Conservation (phyloP, 2,888 invertebrate genomes). For the Panzeria rudis region DNA sequence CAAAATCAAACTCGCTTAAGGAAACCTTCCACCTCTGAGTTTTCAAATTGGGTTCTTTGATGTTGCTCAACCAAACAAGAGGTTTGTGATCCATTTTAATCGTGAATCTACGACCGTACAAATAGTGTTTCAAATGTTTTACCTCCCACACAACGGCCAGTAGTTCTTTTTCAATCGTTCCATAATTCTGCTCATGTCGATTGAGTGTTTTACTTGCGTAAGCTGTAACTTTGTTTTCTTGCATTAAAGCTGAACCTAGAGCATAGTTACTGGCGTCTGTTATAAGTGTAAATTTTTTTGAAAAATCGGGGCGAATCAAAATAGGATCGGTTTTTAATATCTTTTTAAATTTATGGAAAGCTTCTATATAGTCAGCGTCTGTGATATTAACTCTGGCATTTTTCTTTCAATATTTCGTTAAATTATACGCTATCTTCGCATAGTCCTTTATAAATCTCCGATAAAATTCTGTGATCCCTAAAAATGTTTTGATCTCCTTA, state of each 20-base stretch:
- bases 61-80: conserved; percentile 17
- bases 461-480: conserved; percentile 17
- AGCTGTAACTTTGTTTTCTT: not conserved
- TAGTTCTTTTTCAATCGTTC: conserved; percentile 64
- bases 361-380: not conserved
- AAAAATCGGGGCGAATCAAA: too few relatives aligned
- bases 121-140: conserved; percentile 67
- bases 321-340: conserved; percentile 52
- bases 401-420: conserved; percentile 9
- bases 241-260: conserved; percentile 18
- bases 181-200: conserved; percentile 59
- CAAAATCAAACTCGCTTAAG: conserved; percentile 18
- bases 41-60: conserved; percentile 15
- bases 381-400: not conserved
- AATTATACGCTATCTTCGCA: too few relatives aligned
- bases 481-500: too few relatives aligned
- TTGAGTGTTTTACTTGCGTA: conserved; percentile 25
- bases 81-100: conserved; percentile 14
- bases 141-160: too few relatives aligned
- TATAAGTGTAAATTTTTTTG: conserved; percentile 35
- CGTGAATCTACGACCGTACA: conserved; percentile 45
- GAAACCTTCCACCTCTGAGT: conserved; percentile 12
- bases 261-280: conserved; percentile 34
- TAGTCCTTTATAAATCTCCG: too few relatives aligned
- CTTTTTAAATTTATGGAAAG: conserved; percentile 17